Evolutionary conservation across 2,797 vertebrate species (phyloP).

Genomic region (Epinephelus malabaricus): DNA sequence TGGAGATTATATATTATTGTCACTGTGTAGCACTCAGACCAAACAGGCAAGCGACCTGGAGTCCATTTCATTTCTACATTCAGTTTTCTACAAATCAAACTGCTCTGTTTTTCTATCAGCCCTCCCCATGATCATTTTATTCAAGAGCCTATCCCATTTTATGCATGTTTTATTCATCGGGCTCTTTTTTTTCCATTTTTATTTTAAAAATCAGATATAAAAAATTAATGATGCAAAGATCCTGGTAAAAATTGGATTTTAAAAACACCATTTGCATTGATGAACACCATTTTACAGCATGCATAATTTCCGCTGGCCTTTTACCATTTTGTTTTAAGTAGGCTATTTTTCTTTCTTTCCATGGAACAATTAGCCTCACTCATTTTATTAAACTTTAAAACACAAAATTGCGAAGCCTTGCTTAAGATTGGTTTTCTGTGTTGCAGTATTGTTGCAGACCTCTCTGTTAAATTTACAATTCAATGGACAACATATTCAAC

Average conservation of each 20-base stretch:
- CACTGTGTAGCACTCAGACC: neutral
- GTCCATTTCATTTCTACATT: neutral
- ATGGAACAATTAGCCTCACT: neutral
- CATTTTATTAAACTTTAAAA: neutral
- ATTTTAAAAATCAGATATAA: conserved; percentile 3
- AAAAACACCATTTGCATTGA: neutral
- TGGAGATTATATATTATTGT: neutral
- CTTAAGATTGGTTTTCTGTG: neutral
- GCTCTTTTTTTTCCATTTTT: neutral
- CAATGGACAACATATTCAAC: neutral
- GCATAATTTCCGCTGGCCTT: neutral
- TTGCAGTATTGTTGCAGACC: neutral
- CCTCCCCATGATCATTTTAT: neutral
- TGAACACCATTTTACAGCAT: neutral
- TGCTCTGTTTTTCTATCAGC: neutral
- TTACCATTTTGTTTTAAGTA: neutral
- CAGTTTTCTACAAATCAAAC: neutral
- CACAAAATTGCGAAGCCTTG: neutral
- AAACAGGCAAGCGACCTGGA: neutral
- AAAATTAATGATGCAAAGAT: neutral
- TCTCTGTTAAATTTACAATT: neutral
- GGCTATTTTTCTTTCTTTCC: neutral
- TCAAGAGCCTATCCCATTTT: neutral
- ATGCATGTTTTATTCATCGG: conserved; percentile 2
- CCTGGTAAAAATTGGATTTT: neutral